Conservation (phyloP, 1,140 invertebrate genomes). For the Panagrolaimus sp. region DNA sequence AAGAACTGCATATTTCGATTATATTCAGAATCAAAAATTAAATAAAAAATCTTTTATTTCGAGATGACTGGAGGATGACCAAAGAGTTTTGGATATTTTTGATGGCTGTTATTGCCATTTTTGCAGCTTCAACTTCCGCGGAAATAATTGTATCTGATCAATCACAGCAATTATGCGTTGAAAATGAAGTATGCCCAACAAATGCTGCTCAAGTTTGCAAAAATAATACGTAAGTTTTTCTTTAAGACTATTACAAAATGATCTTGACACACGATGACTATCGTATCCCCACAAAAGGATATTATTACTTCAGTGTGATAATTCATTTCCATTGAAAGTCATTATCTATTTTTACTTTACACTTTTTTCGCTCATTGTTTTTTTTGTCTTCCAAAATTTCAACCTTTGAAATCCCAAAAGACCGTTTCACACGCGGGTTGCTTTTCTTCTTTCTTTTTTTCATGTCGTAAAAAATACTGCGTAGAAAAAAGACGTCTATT, state of each 20-base stretch:
- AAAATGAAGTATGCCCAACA: constrained; percentile 45
- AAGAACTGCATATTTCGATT: background rate
- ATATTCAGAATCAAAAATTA: background rate
- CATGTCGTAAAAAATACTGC: no score
- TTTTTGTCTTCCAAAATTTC: background rate
- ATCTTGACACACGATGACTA: no score
- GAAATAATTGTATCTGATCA: background rate
- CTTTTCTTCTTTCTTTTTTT: no score
- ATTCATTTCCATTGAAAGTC: background rate
- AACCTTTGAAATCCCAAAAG: background rate
- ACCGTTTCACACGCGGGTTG: no score
- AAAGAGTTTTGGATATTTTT: background rate
- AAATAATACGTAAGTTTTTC: constrained; percentile 49
- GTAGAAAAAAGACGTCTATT: no score
- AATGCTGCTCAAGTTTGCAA: constrained; percentile 49
- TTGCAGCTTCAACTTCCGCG: background rate
- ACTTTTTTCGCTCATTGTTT: background rate
- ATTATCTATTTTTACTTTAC: background rate
- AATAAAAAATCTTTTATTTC: no score
- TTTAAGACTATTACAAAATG: background rate
- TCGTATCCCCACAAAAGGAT: no score
- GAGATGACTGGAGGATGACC: constrained; percentile 9
- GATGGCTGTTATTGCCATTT: constrained; percentile 10
- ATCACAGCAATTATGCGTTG: background rate
- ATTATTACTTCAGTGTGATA: no score